Conservation (phyloP, 2,888 invertebrate species). For the Amitus sp. region DNA sequence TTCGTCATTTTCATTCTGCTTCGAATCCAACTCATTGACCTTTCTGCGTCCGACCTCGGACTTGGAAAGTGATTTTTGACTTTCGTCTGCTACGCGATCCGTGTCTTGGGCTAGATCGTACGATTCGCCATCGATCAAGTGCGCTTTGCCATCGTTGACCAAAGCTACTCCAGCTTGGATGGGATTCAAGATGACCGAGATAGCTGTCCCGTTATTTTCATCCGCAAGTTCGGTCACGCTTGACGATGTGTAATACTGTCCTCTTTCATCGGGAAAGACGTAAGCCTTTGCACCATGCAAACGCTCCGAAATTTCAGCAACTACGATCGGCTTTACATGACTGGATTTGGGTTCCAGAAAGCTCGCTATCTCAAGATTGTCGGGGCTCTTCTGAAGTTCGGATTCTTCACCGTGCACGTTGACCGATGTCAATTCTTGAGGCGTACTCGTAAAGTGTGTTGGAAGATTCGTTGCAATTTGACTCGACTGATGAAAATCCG, state of each 20-base stretch:
- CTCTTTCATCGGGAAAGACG: background rate
- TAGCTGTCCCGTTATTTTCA: constrained; percentile 40
- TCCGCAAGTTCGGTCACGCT: constrained; percentile 10
- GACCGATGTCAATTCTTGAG: background rate
- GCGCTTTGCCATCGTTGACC: constrained; percentile 49
- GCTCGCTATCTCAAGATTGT: background rate
- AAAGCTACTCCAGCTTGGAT: constrained; percentile 58
- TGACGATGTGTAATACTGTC: background rate
- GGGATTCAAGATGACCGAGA: constrained; percentile 52
- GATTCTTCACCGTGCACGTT: constrained; percentile 1
- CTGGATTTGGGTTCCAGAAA: constrained; percentile 3
- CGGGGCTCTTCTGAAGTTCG: background rate
- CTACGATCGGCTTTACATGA: constrained; percentile 57
- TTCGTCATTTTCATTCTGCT: constrained; percentile 14
- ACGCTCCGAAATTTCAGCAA: constrained; percentile 47
- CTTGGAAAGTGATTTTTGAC: constrained; percentile 9
- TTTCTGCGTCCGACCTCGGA: constrained; percentile 2
- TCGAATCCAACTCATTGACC: constrained; percentile 7
- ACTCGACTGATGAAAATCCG: background rate
- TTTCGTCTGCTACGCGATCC: constrained; percentile 43
- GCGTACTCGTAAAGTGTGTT: no score
- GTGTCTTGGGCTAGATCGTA: constrained; percentile 38
- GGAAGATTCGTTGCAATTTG: constrained; percentile 11
- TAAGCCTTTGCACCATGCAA: background rate
- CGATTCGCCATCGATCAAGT: constrained; percentile 39